Conservation (phyloP, 2,113 vertebrate species). For the Lanius ludovicianus region DNA sequence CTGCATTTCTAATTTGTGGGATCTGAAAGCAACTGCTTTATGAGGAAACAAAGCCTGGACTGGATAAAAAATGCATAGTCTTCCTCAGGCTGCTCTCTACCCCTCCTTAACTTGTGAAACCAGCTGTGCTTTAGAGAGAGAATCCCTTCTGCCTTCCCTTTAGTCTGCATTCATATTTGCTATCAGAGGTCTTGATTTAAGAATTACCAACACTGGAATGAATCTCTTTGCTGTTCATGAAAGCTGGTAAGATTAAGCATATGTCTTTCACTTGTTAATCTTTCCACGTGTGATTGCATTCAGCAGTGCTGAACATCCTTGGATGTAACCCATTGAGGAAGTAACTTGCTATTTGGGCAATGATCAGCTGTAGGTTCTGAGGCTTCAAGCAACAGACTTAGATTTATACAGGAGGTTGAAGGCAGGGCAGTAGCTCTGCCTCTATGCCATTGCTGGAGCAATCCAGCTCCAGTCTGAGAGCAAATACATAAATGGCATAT, state of each 20-base stretch:
- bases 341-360: not conserved
- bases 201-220: not conserved
- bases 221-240: not conserved
- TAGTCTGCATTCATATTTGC: not conserved
- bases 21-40: not conserved
- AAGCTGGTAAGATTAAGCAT: not conserved
- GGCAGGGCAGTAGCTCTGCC: not conserved
- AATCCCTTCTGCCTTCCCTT: not conserved
- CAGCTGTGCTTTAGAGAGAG: not conserved
- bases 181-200: not conserved
- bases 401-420: not conserved
- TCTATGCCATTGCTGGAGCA: accelerated
- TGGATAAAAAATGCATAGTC: not conserved
- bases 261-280: not conserved
- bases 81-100: not conserved
- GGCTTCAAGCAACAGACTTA: not conserved
- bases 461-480: not conserved
- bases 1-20: not conserved
- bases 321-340: not conserved
- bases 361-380: not conserved
- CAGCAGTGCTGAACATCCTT: not conserved
- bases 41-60: not conserved
- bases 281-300: not conserved
- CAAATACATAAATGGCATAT: not conserved
- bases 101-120: not conserved